Percentiles rank a stretch among this genome's conserved stretches.
phyloP scores from a whole-genome alignment of 2,888 invertebrate species.

The Pollenia labialis region DNA sequence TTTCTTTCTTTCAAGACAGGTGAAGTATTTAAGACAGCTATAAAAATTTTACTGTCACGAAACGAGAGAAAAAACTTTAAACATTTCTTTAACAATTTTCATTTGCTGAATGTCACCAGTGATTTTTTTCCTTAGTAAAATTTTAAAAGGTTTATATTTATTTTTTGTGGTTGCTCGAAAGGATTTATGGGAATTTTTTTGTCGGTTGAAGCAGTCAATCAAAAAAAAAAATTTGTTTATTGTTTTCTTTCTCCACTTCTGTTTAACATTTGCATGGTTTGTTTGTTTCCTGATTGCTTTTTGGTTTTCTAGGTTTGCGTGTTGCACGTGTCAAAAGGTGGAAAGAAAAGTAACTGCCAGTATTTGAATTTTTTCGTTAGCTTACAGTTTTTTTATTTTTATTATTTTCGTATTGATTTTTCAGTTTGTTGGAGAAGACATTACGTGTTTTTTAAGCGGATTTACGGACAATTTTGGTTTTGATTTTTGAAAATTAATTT shows the following conservation, averaged over 20 bases:
- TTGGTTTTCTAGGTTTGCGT: constrained; percentile 50
- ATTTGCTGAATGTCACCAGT: constrained; percentile 37
- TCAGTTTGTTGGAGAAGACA: not conserved
- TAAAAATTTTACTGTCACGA: constrained; percentile 8
- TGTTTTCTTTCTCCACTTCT: constrained; percentile 17
- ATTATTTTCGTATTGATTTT: constrained; percentile 42
- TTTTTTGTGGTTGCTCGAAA: constrained; percentile 4
- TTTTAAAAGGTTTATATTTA: constrained; percentile 11
- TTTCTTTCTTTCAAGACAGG: constrained; percentile 3
- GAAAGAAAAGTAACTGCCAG: constrained; percentile 24
- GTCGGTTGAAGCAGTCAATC: constrained; percentile 16
- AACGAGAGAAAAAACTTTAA: not conserved
- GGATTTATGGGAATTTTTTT: constrained; percentile 24
- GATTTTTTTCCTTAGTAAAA: constrained; percentile 19
- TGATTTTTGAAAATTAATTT: constrained; percentile 42
- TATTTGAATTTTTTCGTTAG: constrained; percentile 9
- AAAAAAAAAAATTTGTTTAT: constrained; percentile 16
- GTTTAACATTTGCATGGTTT: constrained; percentile 47
- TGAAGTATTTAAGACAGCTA: constrained; percentile 9
- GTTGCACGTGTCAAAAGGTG: constrained; percentile 57
- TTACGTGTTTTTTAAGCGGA: constrained; percentile 49
- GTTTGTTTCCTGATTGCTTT: constrained; percentile 55
- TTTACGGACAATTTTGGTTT: constrained; percentile 43
- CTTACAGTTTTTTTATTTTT: not conserved
- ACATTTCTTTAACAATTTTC: not conserved